Evolutionary conservation across 2,888 invertebrate genomes (phyloP), one percentile per base, ranked within the genome.

Genomic region (Endotricha flammealis): DNA sequence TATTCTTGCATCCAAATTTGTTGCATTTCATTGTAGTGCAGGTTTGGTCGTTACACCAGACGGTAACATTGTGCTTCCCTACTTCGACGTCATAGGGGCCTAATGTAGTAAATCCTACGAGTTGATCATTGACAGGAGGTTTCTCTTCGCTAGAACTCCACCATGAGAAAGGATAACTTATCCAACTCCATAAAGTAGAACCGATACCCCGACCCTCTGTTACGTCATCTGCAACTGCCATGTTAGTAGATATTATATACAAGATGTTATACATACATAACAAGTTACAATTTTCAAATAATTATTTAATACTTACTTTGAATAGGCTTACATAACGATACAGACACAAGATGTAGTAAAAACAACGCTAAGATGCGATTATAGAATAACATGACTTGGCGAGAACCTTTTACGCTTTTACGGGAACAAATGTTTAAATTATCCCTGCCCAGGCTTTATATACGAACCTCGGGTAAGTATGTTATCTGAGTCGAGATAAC

Each of bases 11-110:
- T 3, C 71, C 70, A 9, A 50, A 53, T 37, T 56, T 68, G 39
- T 77, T 68, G 46, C 87, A 86, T 45, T 69, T 78, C 69, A 74
- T 74, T 4, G 80, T 86, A 1, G 77, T 87, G 44, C 87, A 87
- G 2, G 73, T 86, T 56, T 87, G 87, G 24, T 86, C 85, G 53
- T 82, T 77, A 50, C 87, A 87, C 76, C 71, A 78, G 7, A 86
- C 70, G 1, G 80, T 78, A 1, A 85, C 70, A 45, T 80, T 83
- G 22, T 64, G 71, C 32, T 59, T 73, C 3, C 61, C 66, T 14
- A 82, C 60, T 41, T 74, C 70, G 39, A 73, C 58, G 39, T 70
- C 66, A 29, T 59, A 57, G 7, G 64, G 61, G 4, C 50, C 48
- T 35, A 43, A 42, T 5, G 65, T 54, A 1, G 64, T 53, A 1